Percentiles rank a stretch among this genome's conserved stretches.
Evolutionary conservation across 2,888 invertebrate genomes (phyloP).

Genomic region (Xestia c-nigrum): DNA sequence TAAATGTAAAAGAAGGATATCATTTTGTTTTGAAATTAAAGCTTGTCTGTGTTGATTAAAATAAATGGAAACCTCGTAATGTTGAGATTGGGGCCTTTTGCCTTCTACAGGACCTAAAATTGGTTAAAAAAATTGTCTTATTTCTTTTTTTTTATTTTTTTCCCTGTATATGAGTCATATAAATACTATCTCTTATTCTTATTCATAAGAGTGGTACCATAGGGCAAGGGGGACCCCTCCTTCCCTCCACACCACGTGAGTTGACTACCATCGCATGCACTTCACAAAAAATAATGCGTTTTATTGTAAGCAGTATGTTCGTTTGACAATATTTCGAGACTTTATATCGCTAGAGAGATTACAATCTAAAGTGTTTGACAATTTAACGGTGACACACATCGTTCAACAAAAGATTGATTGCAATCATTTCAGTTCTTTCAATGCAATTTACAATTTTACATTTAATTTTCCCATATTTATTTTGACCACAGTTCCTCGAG

Average conservation of each 20-base stretch:
- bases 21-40: not conserved
- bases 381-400: too few species aligned
- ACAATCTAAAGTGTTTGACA: too few species aligned
- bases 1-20: not conserved
- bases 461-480: constrained; percentile 28
- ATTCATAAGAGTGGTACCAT: too few species aligned
- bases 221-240: too few species aligned
- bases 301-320: too few species aligned
- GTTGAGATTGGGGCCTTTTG: not conserved
- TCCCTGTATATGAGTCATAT: not conserved
- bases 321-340: too few species aligned
- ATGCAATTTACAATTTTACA: not conserved
- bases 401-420: not conserved
- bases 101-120: not conserved
- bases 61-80: not conserved
- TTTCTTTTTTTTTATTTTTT: not conserved
- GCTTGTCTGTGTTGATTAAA: not conserved
- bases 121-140: not conserved
- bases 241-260: too few species aligned
- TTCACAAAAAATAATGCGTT: too few species aligned
- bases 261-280: too few species aligned
- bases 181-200: too few species aligned
- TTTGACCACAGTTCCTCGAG: constrained; percentile 8
- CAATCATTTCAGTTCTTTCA: not conserved
- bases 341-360: too few species aligned